Evolutionary conservation across 35 echinoderm and acorn worm genomes (phyloP).

Genomic region (Ophiothrix spiculata): DNA sequence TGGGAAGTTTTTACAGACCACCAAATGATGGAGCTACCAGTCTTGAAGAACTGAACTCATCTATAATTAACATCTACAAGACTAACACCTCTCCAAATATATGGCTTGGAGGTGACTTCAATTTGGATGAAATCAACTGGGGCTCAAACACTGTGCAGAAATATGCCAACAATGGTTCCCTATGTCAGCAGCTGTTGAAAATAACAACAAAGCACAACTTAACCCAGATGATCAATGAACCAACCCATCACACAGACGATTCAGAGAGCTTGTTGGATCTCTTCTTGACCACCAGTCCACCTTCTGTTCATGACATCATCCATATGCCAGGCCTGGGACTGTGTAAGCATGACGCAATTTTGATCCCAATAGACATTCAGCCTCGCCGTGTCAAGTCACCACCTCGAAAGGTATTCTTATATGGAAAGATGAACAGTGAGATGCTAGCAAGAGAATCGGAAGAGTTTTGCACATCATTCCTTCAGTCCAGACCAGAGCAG

Average conservation of each 20-base stretch:
- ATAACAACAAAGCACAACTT: not conserved
- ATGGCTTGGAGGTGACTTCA: conserved; percentile 1
- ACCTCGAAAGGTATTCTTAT: conserved; percentile 16
- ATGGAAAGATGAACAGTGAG: not conserved
- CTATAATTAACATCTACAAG: not conserved
- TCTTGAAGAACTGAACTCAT: not conserved
- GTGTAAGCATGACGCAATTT: conserved; percentile 40
- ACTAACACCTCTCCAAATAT: conserved; percentile 28
- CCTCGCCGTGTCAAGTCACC: conserved; percentile 5
- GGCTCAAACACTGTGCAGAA: not conserved
- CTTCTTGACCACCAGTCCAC: conserved; percentile 21
- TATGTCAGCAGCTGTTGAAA: conserved; percentile 33
- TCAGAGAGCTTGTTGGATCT: not conserved
- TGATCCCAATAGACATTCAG: conserved; percentile 7
- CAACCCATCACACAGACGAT: conserved; percentile 17
- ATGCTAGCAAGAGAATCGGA: not conserved
- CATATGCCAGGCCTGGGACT: conserved; percentile 47
- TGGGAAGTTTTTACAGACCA: conserved; percentile 40
- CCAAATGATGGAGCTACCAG: conserved; percentile 26
- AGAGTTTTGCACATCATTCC: not conserved
- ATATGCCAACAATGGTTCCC: not conserved
- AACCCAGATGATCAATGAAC: not conserved
- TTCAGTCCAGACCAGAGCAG: not conserved
- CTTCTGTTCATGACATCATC: conserved; percentile 12
- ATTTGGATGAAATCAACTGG: conserved; percentile 21